Percentiles rank a stretch among this genome's conserved stretches.
These are phyloP conservation scores for Cremastinae sp. DNA, from an alignment of 2,888 invertebrate species.

Conservation along the genomic window DNA sequence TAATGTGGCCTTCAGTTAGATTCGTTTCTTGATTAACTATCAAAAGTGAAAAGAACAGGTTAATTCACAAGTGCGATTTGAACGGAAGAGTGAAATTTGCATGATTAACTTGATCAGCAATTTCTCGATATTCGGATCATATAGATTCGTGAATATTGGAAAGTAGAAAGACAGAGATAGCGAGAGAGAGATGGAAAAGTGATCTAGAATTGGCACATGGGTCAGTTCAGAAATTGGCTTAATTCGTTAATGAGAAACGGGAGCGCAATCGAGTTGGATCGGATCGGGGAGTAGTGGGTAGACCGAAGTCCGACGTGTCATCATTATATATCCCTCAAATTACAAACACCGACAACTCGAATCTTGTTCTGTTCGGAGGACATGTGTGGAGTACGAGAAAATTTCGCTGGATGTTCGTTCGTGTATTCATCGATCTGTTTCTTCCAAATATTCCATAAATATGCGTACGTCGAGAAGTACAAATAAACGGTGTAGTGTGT, in stretches of 20 bases:
- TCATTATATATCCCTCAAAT: constrained; percentile 62
- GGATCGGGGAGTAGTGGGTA: not conserved
- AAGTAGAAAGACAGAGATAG: not conserved
- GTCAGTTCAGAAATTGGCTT: constrained; percentile 60
- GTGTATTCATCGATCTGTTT: constrained; percentile 2
- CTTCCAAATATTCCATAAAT: not conserved
- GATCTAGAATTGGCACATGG: not conserved
- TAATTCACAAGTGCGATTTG: too few species aligned
- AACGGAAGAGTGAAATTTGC: too few species aligned
- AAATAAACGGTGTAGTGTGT: constrained; percentile 44
- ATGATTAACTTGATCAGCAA: too few species aligned
- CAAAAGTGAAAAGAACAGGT: too few species aligned
- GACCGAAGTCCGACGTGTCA: constrained; percentile 52
- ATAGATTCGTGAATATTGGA: not conserved
- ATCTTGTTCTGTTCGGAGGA: constrained; percentile 42
- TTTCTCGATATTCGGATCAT: not conserved
- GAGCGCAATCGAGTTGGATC: constrained; percentile 12
- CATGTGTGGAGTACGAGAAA: not conserved
- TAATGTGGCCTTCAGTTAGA: too few species aligned
- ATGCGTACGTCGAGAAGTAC: constrained; percentile 11
- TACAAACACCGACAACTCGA: constrained; percentile 62
- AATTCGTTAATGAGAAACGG: constrained; percentile 56
- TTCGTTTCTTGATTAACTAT: too few species aligned
- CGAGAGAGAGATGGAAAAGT: not conserved
- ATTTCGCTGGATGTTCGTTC: not conserved